A percentile compares a stretch with the other conserved stretches of the same genome.
phyloP scores from a whole-genome alignment of 2,113 vertebrate genomes.

The Pomatostomus ruficeps region DNA sequence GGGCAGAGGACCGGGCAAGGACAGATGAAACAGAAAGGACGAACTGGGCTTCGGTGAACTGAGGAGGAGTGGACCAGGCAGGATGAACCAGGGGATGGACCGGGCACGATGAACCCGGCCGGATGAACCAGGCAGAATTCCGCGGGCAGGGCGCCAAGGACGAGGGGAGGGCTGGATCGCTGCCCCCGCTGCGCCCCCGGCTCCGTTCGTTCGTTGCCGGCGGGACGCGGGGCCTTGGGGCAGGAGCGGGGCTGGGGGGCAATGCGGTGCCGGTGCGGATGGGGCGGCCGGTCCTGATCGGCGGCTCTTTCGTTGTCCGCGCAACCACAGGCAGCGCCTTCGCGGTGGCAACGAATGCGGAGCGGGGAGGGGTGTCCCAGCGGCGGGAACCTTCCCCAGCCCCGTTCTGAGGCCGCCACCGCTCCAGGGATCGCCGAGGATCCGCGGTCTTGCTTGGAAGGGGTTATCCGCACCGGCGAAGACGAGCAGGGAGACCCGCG shows the following conservation, averaged over 20 bases:
- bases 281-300: neutral
- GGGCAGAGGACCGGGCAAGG: neutral
- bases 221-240: neutral
- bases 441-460: neutral
- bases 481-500: neutral
- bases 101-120: neutral
- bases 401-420: neutral
- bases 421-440: neutral
- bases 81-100: neutral
- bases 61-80: neutral
- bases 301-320: neutral
- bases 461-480: neutral
- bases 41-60: neutral
- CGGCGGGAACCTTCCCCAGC: neutral
- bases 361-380: neutral
- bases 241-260: neutral
- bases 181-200: neutral
- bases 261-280: too few relatives aligned
- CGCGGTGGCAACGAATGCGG: neutral
- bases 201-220: neutral
- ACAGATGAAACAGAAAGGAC: neutral
- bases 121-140: neutral
- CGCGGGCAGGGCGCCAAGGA: neutral
- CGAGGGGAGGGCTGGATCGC: neutral
- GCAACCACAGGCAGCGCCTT: neutral